Evolutionary conservation across 2,888 invertebrate species (phyloP).

Genomic region (Steinernema carpocapsae): DNA sequence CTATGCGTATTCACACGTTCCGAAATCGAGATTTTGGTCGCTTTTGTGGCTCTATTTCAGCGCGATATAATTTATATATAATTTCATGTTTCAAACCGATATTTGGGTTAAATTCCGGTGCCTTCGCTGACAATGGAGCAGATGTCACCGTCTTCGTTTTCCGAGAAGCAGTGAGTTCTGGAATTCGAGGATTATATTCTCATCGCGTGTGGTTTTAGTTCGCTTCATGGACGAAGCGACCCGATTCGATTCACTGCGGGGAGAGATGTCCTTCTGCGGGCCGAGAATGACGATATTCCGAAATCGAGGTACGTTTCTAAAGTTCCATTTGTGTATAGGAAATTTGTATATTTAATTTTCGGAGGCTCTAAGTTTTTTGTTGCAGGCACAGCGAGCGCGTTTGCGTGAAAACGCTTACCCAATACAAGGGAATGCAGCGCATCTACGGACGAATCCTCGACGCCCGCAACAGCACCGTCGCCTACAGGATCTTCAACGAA

Average conservation of each 20-base stretch:
- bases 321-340: too few species aligned
- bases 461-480: background rate
- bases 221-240: constrained; percentile 15
- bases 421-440: constrained; percentile 2
- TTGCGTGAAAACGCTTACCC: background rate
- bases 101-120: constrained; percentile 7
- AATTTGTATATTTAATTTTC: too few species aligned
- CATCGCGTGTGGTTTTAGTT: background rate
- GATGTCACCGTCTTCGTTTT: constrained; percentile 14
- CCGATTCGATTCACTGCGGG: background rate
- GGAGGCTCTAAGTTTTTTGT: too few species aligned
- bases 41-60: background rate
- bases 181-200: background rate
- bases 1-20: background rate
- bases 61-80: background rate
- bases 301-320: background rate
- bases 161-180: constrained; percentile 19
- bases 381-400: background rate
- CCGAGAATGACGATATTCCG: constrained; percentile 25
- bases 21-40: background rate
- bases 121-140: constrained; percentile 10
- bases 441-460: constrained; percentile 25
- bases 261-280: constrained; percentile 4
- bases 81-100: background rate
- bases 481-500: constrained; percentile 17